Conservation (phyloP, 2,113 vertebrate genomes). For the Tricholaema leucomelas region DNA sequence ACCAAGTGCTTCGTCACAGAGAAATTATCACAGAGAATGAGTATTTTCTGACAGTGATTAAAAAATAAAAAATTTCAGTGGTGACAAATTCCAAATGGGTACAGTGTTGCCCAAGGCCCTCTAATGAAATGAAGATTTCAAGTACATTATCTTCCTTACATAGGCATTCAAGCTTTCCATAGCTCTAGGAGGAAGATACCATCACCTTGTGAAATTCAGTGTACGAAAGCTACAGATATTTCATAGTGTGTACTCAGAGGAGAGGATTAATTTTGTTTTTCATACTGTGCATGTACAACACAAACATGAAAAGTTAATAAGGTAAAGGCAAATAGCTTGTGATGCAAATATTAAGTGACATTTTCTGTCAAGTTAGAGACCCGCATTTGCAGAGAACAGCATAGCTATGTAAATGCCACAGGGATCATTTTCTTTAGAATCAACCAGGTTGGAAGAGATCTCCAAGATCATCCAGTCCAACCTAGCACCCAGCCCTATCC, state of each 20-base stretch:
- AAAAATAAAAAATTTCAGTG: neutral
- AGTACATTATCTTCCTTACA: neutral
- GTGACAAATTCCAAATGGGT: neutral
- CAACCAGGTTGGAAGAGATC: no score
- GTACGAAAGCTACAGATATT: neutral
- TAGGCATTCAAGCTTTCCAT: neutral
- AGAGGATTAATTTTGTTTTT: neutral
- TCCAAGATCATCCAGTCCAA: no score
- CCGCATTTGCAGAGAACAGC: neutral
- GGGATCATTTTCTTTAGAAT: no score
- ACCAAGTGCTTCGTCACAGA: neutral
- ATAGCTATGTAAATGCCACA: neutral
- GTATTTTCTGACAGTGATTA: neutral
- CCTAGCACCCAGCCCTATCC: no score
- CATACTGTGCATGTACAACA: fast-evolving
- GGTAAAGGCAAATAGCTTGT: neutral
- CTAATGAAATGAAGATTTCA: neutral
- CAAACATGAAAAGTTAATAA: neutral
- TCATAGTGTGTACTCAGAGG: neutral
- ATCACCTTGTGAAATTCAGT: neutral
- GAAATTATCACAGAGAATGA: neutral
- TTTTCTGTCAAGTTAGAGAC: neutral
- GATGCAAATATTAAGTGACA: neutral
- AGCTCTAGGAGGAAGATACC: neutral
- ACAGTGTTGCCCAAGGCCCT: neutral